Evolutionary conservation across 2,888 invertebrate species (phyloP).

Genomic region (Meteorus cinctellus): DNA sequence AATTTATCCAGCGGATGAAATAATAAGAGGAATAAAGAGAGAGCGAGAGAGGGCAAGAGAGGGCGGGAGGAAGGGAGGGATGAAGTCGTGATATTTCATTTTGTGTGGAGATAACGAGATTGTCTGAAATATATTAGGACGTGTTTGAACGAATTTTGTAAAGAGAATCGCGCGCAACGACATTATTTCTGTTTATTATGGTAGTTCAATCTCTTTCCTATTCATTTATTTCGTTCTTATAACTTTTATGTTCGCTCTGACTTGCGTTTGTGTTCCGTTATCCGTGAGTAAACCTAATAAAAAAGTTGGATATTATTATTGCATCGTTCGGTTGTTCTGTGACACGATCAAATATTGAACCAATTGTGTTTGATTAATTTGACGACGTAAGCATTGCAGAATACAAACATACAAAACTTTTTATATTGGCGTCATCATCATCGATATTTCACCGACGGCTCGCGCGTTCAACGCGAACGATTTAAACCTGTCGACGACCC

Average conservation of each 20-base stretch:
- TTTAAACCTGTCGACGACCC: slow-evolving; percentile 70
- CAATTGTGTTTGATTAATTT: slow-evolving; percentile 44
- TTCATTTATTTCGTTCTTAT: neutral
- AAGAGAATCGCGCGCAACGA: neutral
- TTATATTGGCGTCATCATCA: slow-evolving; percentile 24
- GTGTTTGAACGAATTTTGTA: neutral
- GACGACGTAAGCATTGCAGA: neutral
- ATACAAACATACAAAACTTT: neutral
- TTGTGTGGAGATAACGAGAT: slow-evolving; percentile 6
- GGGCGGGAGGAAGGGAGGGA: neutral
- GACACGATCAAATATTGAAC: slow-evolving; percentile 48
- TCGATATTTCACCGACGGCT: slow-evolving; percentile 55
- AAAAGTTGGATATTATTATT: neutral
- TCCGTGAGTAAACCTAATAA: neutral
- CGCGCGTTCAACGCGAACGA: slow-evolving; percentile 55
- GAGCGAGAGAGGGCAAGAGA: neutral
- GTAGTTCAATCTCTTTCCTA: neutral
- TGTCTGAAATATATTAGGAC: neutral
- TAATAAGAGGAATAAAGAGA: neutral
- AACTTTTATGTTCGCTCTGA: neutral
- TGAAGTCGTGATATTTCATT: neutral
- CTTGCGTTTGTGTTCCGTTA: slow-evolving; percentile 9
- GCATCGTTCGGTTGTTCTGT: slow-evolving; percentile 30
- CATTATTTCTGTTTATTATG: neutral
- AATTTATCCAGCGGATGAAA: slow-evolving; percentile 5